Percentiles rank a stretch among this genome's conserved stretches.
These are phyloP conservation scores for Acrocera orbiculus DNA, from an alignment of 2,888 invertebrate genomes.

Conservation along the genomic window DNA sequence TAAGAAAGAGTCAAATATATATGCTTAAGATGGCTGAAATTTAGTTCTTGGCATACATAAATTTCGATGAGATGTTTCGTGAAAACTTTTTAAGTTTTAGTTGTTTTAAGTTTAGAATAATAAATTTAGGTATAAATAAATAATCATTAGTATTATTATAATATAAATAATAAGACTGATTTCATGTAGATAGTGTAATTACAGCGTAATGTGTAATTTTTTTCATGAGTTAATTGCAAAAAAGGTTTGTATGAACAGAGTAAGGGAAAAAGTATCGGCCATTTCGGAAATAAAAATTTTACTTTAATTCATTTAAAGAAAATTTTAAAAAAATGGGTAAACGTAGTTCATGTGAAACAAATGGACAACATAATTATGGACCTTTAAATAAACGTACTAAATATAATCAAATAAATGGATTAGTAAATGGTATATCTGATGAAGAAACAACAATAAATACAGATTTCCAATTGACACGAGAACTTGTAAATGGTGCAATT, in stretches of 20 bases:
- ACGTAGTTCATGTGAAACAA: conserved; percentile 3
- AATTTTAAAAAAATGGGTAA: conserved; percentile 8
- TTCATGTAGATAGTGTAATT: conserved; percentile 4
- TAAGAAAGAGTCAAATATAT: too few relatives aligned
- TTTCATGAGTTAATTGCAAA: not conserved
- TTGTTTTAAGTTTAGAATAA: too few relatives aligned
- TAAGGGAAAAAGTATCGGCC: too few relatives aligned
- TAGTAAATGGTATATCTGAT: not conserved
- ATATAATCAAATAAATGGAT: not conserved
- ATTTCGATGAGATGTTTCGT: too few relatives aligned
- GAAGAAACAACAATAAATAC: conserved; percentile 29
- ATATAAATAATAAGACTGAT: conserved; percentile 7
- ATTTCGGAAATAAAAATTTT: conserved; percentile 4
- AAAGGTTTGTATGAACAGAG: not conserved
- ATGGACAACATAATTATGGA: conserved; percentile 5
- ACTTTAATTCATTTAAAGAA: not conserved
- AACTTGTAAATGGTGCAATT: conserved; percentile 46
- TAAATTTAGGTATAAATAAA: too few relatives aligned
- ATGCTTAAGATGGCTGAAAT: too few relatives aligned
- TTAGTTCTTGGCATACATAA: too few relatives aligned
- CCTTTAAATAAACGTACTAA: conserved; percentile 6
- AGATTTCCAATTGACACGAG: conserved; percentile 35
- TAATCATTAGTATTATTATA: too few relatives aligned
- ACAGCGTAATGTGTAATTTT: conserved; percentile 1
- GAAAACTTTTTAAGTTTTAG: too few relatives aligned